Evolutionary conservation across 2,888 invertebrate genomes (phyloP).

Genomic region (Calameuta idolon): DNA sequence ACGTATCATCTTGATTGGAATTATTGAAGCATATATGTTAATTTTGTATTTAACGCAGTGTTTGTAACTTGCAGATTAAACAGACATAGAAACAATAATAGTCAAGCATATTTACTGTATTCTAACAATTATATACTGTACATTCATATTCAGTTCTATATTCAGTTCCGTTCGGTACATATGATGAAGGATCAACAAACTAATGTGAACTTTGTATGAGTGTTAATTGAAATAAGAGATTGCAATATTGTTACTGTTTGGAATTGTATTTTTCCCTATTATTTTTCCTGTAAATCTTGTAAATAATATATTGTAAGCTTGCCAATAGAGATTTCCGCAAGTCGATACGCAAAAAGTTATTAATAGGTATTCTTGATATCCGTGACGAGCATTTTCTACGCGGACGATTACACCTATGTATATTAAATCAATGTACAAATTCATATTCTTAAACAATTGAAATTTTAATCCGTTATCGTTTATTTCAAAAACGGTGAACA

Average conservation of each 20-base stretch:
- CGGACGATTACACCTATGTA: not conserved
- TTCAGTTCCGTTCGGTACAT: not conserved
- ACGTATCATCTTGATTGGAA: not conserved
- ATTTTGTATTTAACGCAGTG: not conserved
- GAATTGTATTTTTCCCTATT: not conserved
- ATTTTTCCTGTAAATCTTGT: not conserved
- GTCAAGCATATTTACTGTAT: not conserved
- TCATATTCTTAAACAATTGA: not conserved
- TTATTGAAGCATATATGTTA: not conserved
- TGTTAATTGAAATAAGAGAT: not conserved
- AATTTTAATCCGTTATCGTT: not conserved
- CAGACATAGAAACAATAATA: not conserved
- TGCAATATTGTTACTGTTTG: not conserved
- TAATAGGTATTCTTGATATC: not conserved
- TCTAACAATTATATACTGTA: not conserved
- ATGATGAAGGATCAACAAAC: not conserved
- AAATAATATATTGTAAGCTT: not conserved
- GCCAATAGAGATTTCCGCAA: not conserved
- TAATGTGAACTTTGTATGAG: not conserved
- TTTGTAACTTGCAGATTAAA: not conserved
- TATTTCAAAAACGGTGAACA: constrained; percentile 6
- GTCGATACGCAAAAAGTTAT: not conserved
- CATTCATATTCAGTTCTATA: not conserved
- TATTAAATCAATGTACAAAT: not conserved
- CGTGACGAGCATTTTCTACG: not conserved